Evolutionary conservation across 2,113 vertebrate genomes (phyloP).

Genomic region (Myanophis thanlyinensis): DNA sequence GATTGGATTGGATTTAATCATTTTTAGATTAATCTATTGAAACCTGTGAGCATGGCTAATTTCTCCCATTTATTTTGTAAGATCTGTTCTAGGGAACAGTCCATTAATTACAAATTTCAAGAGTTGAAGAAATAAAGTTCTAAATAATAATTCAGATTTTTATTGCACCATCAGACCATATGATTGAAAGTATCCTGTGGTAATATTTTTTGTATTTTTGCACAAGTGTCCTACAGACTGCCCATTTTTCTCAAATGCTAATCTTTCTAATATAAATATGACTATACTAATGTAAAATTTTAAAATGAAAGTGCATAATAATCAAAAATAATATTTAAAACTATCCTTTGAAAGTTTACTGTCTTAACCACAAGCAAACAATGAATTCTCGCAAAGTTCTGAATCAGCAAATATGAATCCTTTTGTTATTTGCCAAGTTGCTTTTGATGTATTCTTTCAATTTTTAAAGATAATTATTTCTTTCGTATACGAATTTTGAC

Average conservation of each 20-base stretch:
- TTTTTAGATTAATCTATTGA: background rate
- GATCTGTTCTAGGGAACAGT: background rate
- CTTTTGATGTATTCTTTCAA: background rate
- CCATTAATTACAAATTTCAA: background rate
- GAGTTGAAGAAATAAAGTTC: background rate
- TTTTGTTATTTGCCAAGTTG: background rate
- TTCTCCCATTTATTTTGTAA: background rate
- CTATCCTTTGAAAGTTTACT: background rate
- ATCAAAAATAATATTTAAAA: background rate
- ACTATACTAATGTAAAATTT: background rate
- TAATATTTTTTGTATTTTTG: background rate
- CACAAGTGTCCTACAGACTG: background rate
- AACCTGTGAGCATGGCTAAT: background rate
- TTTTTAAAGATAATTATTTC: background rate
- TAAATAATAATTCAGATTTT: background rate
- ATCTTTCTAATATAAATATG: background rate
- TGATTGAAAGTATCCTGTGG: background rate
- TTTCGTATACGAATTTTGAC: background rate
- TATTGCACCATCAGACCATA: background rate
- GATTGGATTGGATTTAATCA: too few relatives aligned
- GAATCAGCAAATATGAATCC: background rate
- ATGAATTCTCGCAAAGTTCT: background rate
- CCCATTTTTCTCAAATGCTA: background rate
- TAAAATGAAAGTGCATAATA: background rate
- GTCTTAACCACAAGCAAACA: background rate